A percentile compares a stretch with the other conserved stretches of the same genome.
These are phyloP conservation scores for Pyxicephalus adspersus DNA, from an alignment of 2,113 vertebrate species.

Conservation along the genomic window DNA sequence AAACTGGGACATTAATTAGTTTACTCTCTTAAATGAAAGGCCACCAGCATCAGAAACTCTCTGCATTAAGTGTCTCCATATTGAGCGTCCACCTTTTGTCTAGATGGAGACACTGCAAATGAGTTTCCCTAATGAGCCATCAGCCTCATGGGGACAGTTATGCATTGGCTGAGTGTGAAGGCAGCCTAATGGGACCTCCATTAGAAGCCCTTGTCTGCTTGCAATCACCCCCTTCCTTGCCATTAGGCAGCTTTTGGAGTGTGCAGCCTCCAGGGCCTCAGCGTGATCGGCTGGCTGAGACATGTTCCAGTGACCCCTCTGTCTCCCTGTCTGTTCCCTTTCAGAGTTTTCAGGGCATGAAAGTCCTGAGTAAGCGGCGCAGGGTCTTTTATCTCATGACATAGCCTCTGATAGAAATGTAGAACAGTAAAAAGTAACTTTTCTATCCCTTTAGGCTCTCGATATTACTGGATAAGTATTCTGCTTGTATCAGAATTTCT, in stretches of 20 bases:
- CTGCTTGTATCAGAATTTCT: no score
- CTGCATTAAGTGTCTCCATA: constrained; percentile 29
- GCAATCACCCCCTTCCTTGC: neutral
- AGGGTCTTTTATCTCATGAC: neutral
- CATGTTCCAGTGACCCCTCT: constrained; percentile 25
- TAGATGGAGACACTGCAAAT: constrained; percentile 22
- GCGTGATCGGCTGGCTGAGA: constrained; percentile 3
- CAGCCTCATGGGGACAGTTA: constrained; percentile 42
- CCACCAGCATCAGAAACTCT: neutral
- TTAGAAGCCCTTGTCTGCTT: constrained; percentile 29
- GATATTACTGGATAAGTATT: no score
- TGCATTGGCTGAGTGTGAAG: constrained; percentile 40
- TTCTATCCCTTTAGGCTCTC: neutral
- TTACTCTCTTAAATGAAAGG: constrained; percentile 36
- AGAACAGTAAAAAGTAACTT: neutral
- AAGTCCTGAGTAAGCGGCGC: constrained; percentile 19
- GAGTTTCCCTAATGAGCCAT: constrained; percentile 47
- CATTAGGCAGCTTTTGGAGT: constrained; percentile 32
- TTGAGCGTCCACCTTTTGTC: constrained; percentile 33
- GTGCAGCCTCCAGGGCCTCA: neutral
- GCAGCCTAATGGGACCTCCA: constrained; percentile 45
- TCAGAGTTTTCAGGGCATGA: constrained; percentile 52
- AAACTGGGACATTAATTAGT: constrained; percentile 35
- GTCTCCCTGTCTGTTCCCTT: constrained; percentile 30
- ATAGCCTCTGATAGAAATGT: neutral